Evolutionary conservation across 2,113 vertebrate genomes (phyloP), one percentile per base, ranked within the genome.

Genomic region (Probosciger aterrimus): DNA sequence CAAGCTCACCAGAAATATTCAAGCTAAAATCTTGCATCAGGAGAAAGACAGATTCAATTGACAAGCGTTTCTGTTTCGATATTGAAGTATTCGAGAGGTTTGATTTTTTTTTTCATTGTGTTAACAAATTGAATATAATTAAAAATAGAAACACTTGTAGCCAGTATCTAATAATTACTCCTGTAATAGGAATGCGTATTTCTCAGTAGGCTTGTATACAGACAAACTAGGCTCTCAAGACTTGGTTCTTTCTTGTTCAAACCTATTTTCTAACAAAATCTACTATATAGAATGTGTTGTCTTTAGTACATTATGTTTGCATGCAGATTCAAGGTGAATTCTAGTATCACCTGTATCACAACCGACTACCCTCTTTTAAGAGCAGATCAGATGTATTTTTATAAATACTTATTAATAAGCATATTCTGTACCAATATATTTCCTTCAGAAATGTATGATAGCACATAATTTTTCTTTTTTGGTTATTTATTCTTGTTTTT

Each of bases 41-140:
- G 37, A 98, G 99, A 95, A 99, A 99, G 97, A 99, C 99, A 0
- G 99, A 99, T 96, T 99, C 99, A 69, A 99, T 99, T 92, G 99
- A 99, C 98, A 99, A 99, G 76, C 98, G 99, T 35, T 99, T 99
- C 98, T 99, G 99, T 97, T 99, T 99, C 3, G 99, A 99, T 96
- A 98, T 99, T 37, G 99, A 99, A 98, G 99, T 99, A 23, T 97
- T 98, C 47, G 99, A 99, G 97, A 99, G 99, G 99, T 99, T 95
- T 98, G 99, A 62, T 14, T 50, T 92, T 90, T 89, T 86, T 88
- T 92, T 87, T 23, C 2, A 0, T 85, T 92, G 20, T 73, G 13
- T 70, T 93, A 77, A 68, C 73, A 59, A 68, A 70, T 39, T 50
- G 6, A 63, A 82, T 69, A 37, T 47, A 60, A 43, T 59, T 60